A percentile compares a stretch with the other conserved stretches of the same genome.
Conservation (phyloP, 2,888 invertebrate species). For the Rhagophthalmus giganteus region DNA sequence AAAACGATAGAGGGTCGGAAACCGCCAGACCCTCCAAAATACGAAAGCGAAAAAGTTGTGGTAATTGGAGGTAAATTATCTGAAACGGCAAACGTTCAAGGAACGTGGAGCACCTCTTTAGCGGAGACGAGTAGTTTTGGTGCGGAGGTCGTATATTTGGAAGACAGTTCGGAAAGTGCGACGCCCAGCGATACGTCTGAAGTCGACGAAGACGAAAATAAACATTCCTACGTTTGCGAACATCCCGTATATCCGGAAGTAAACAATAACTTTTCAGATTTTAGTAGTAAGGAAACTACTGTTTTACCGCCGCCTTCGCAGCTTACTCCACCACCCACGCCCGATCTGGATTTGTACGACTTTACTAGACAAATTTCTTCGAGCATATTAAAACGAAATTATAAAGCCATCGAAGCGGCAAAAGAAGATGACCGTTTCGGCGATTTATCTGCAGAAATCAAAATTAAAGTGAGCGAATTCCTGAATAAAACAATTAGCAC, state of each 20-base stretch:
- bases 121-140: slow-evolving; percentile 13
- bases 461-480: too few species aligned
- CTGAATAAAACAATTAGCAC: not conserved
- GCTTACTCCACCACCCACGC: slow-evolving; percentile 50
- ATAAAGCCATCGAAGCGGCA: too few species aligned
- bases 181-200: slow-evolving; percentile 61
- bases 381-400: too few species aligned
- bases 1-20: not conserved
- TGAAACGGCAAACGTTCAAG: slow-evolving; percentile 41
- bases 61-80: slow-evolving; percentile 50
- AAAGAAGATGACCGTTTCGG: too few species aligned
- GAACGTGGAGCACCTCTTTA: slow-evolving; percentile 18
- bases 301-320: slow-evolving; percentile 34
- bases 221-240: too few species aligned
- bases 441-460: too few species aligned
- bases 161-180: slow-evolving; percentile 69
- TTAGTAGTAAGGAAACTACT: too few species aligned
- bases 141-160: slow-evolving; percentile 67
- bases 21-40: slow-evolving; percentile 2
- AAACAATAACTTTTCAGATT: too few species aligned
- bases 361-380: too few species aligned
- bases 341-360: slow-evolving; percentile 42
- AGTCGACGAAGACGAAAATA: slow-evolving; percentile 49
- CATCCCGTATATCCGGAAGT: too few species aligned
- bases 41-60: slow-evolving; percentile 9